Evolutionary conservation across 2,888 invertebrate genomes (phyloP), one percentile per base, ranked within the genome.

Genomic region (Spicauda simplicius): DNA sequence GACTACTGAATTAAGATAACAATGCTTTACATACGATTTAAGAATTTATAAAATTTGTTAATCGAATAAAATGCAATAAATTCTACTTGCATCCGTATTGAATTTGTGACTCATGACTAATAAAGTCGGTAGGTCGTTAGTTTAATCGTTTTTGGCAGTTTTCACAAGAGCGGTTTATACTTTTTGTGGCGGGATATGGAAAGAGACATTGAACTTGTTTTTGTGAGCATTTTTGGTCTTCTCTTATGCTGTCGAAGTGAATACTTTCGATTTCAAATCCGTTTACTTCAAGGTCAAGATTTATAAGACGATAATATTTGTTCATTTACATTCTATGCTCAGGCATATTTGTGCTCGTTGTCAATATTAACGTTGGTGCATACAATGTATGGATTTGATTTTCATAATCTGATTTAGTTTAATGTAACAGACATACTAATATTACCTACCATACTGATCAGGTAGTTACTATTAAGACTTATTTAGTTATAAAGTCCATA

Each of bases 261-360:
- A 30, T 20, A 65, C 65, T 59, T 65, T 65, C 58, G 65, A 59
- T 65, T 65, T 65, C 59, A 59, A 41, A 54, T 65, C 50, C 53
- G 59, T 48, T 58, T 20, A 14, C 14, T 54, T 25, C 53, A 37
- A 57, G 58, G 58, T 53, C 53, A 53, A 8, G 19, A n/a, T 52
- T 58, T 53, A 37, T 37, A 71, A 69, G 58, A 45, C 7, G 45
- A 45, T 45, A 10, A 10, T 45, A 45, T 45, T 33, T 33, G 10
- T 33, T 33, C 3, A 33, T 10, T 33, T 33, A 33, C 10, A 33
- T 1, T 30, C 3, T 10, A 33, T 6, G 7, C 10, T 10, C 1
- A 33, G 10, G 33, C 33, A 33, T 33, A 10, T 33, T 33, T 33
- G 33, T 33, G 33, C 10, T 1, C 8, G 10, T 33, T 5, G 30